A percentile compares a stretch with the other conserved stretches of the same genome.
Conservation (phyloP, 2,113 vertebrate genomes). For the Euleptes europaea region DNA sequence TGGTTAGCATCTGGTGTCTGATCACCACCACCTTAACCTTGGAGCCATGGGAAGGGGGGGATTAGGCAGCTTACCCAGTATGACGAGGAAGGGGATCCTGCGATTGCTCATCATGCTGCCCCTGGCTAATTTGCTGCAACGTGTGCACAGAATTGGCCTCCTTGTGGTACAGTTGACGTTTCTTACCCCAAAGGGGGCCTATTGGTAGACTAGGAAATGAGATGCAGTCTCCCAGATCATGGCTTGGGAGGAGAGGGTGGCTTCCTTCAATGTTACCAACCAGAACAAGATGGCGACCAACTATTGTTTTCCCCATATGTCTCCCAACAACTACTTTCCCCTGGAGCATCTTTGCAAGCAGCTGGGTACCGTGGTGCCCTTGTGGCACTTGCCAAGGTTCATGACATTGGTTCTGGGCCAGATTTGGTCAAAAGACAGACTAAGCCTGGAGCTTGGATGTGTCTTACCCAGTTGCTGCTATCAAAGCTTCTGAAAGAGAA, state of each 20-base stretch:
- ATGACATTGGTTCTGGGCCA: neutral
- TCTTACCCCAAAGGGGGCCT: neutral
- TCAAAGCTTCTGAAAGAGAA: neutral
- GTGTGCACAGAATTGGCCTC: neutral
- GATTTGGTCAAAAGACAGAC: neutral
- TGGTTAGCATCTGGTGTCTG: neutral
- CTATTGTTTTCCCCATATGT: neutral
- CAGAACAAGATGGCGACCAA: conserved; percentile 4
- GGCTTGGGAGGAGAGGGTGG: neutral
- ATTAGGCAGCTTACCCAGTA: neutral
- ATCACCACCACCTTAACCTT: neutral
- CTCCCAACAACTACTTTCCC: neutral
- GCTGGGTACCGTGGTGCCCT: neutral
- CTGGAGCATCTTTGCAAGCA: neutral
- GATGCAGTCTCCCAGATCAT: neutral
- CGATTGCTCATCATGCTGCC: neutral
- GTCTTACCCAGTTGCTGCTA: neutral
- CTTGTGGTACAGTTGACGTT: neutral
- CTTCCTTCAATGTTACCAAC: conserved; percentile 9
- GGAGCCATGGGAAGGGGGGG: neutral
- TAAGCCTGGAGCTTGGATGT: neutral
- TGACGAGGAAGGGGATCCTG: neutral
- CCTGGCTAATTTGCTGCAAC: neutral
- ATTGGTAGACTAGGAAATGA: neutral
- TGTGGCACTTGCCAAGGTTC: neutral